Evolutionary conservation across 2,113 vertebrate species (phyloP), one percentile per base, ranked within the genome.

Genomic region (Hylia prasina): DNA sequence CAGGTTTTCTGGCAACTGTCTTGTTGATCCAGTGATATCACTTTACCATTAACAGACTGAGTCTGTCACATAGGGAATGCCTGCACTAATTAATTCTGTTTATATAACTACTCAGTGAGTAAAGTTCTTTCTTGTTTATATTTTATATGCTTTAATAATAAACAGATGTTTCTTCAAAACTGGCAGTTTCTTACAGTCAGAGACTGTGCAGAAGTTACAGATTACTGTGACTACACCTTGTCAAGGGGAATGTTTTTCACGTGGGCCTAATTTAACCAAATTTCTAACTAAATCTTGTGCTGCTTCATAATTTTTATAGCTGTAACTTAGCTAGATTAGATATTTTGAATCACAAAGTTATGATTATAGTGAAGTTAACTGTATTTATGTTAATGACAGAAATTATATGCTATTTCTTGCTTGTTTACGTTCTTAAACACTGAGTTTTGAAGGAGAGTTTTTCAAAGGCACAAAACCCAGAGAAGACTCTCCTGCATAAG

Each of bases 91-190:
- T 11, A 68, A 22, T 53, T 78, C 72, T 77, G 54, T 37, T 93
- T 81, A 70, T 82, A 30, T 58, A 75, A 44, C 58, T 4, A 3
- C 69, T 79, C 40, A 39, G 70, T 87, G 77, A 92, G 56, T 64
- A 72, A 82, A 89, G 57, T 48, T 33, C 28, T 89, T 89, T 89
- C 33, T 28, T 87, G 27, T 48, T 93, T 64, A 10, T 75, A 48
- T 86, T 84, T 51, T 53, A 69, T 42, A 69, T 42, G 23, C 3
- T 69, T 72, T 87, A 91, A 82, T 25, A 85, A 72, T 72, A 91
- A 89, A 78, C 61, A 89, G 51, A 53, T 76, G 11, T 56, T 83
- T 87, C 53, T 84, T 79, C n/a, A 15, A 40, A 48, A 42, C 13
- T 60, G 30, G 18, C 48, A 39, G 4, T 69, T 72, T 87, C 77